phyloP scores from a whole-genome alignment of 1,140 invertebrate species.

The Calliphora vicina region DNA sequence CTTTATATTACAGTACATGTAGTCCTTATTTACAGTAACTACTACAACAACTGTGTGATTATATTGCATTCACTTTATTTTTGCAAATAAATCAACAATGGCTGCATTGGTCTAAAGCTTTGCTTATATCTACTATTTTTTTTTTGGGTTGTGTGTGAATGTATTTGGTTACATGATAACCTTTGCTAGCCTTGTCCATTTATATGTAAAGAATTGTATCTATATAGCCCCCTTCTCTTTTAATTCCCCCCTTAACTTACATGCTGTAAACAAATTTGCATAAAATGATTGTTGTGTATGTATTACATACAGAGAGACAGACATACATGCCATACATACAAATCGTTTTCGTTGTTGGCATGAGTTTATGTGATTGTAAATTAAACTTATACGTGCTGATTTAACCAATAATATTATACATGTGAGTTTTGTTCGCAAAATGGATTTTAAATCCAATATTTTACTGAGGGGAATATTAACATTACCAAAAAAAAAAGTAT shows the following conservation, averaged over 20 bases:
- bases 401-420: slow-evolving; percentile 28
- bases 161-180: slow-evolving; percentile 8
- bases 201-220: background rate
- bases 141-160: slow-evolving; percentile 2
- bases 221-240: background rate
- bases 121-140: background rate
- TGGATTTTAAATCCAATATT: slow-evolving; percentile 14
- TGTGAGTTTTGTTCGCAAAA: background rate
- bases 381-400: slow-evolving; percentile 32
- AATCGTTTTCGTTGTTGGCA: background rate
- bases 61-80: background rate
- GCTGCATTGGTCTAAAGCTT: background rate
- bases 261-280: background rate
- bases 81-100: slow-evolving; percentile 14
- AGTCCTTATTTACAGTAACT: background rate
- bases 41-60: background rate
- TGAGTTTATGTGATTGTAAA: slow-evolving; percentile 14
- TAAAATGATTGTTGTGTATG: slow-evolving; percentile 12
- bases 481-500: too few relatives aligned
- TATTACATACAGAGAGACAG: too few relatives aligned
- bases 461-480: too few relatives aligned
- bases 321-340: background rate
- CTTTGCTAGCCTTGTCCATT: background rate
- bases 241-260: background rate
- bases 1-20: background rate